phyloP scores from a whole-genome alignment of 2,113 vertebrate genomes.

The Pachypanchax playfairii region DNA sequence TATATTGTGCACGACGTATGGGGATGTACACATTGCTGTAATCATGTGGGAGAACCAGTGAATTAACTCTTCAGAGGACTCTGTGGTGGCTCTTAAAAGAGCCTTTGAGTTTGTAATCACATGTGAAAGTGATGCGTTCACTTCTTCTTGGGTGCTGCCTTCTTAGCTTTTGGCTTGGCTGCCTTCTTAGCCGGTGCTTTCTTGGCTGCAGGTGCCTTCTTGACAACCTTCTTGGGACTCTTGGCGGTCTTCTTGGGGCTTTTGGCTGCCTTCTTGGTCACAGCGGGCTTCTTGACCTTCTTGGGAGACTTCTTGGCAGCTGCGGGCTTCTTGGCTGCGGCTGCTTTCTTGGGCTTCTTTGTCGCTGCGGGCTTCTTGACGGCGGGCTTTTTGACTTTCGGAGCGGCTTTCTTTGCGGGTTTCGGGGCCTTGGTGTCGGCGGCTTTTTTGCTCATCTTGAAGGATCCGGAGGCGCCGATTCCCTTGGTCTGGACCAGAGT shows the following conservation, averaged over 20 bases:
- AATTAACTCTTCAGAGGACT: background rate
- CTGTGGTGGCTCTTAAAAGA: constrained; percentile 46
- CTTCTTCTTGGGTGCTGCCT: constrained; percentile 46
- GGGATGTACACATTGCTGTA: no score
- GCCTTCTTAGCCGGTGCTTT: constrained; percentile 4
- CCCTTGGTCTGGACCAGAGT: constrained; percentile 22
- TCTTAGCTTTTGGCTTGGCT: constrained; percentile 27
- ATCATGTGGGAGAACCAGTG: no score
- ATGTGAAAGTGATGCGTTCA: background rate
- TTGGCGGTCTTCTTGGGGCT: constrained; percentile 7
- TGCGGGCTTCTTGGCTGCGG: constrained; percentile 9
- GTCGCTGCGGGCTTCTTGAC: no score
- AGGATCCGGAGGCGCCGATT: constrained; percentile 5
- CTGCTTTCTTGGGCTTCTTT: no score
- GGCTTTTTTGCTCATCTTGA: constrained; percentile 29
- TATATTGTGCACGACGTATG: no score
- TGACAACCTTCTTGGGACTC: constrained; percentile 22
- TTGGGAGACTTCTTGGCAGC: background rate
- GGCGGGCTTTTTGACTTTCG: no score
- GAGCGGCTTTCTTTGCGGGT: no score
- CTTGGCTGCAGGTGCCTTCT: constrained; percentile 13
- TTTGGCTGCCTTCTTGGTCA: background rate
- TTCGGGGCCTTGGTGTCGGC: no score
- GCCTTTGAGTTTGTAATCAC: constrained; percentile 10
- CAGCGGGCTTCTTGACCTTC: background rate